phyloP scores from a whole-genome alignment of 2,797 vertebrate genomes.

The Danio tinwini region DNA sequence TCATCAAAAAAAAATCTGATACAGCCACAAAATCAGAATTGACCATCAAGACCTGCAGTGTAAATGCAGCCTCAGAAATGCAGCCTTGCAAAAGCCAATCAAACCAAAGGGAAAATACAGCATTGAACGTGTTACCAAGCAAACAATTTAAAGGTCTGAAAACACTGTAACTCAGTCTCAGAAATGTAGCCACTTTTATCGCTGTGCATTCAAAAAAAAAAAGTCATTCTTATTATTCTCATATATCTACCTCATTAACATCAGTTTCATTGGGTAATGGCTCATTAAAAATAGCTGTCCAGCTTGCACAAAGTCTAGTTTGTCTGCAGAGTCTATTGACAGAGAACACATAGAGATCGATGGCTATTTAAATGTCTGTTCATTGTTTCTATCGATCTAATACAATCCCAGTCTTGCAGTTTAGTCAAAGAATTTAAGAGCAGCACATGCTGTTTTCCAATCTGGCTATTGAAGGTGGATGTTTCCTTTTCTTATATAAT shows the following conservation, averaged over 20 bases:
- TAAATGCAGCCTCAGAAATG: no score
- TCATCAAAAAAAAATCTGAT: no score
- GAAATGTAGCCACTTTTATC: not conserved
- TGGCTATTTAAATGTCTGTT: conserved; percentile 5
- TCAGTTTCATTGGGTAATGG: not conserved
- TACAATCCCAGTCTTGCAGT: conserved; percentile 6
- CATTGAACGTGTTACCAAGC: not conserved
- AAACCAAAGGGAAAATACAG: no score
- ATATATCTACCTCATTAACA: conserved; percentile 27
- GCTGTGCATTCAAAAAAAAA: not conserved
- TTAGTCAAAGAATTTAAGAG: conserved; percentile 20
- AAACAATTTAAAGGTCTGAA: not conserved
- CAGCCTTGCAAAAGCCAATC: no score
- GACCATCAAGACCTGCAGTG: no score
- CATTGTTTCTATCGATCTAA: conserved; percentile 10
- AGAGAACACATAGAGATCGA: not conserved
- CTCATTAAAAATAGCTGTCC: conserved; percentile 25
- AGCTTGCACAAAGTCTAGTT: not conserved
- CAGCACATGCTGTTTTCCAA: conserved; percentile 14
- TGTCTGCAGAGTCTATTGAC: conserved; percentile 12
- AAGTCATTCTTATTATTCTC: no score
- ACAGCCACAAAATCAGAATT: no score
- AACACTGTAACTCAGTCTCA: not conserved
- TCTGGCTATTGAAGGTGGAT: not conserved
- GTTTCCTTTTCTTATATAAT: not conserved